These are phyloP conservation scores for Conus ventricosus DNA, from an alignment of 1,140 invertebrate species.

Conservation along the genomic window DNA sequence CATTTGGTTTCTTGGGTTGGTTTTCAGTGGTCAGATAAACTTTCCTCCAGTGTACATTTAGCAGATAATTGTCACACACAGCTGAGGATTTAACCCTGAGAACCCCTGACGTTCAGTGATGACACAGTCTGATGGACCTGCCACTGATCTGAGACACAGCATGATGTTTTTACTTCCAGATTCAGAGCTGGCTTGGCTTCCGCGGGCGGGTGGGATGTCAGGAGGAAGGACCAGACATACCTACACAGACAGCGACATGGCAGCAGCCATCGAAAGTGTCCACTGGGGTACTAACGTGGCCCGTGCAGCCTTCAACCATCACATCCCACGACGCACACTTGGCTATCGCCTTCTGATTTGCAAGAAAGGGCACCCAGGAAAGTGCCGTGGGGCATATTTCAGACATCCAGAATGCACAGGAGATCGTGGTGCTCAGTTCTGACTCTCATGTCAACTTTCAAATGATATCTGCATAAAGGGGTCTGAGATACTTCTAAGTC, in stretches of 20 bases:
- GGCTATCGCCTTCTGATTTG: conserved; percentile 5
- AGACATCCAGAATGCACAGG: neutral
- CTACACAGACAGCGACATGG: neutral
- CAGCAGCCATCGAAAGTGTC: conserved; percentile 17
- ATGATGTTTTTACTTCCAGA: conserved; percentile 25
- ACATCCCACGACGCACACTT: conserved; percentile 13
- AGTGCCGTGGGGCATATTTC: conserved; percentile 17
- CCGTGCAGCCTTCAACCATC: conserved; percentile 4
- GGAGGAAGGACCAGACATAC: neutral
- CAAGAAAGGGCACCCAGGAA: conserved; percentile 25
- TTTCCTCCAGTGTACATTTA: no score
- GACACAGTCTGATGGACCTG: neutral
- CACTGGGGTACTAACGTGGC: conserved; percentile 26
- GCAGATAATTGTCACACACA: neutral
- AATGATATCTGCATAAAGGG: no score
- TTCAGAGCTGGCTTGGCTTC: neutral
- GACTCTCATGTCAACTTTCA: neutral
- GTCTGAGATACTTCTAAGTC: no score
- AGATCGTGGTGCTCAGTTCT: neutral
- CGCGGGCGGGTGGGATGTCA: neutral
- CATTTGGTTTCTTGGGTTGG: neutral
- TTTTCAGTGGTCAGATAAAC: neutral
- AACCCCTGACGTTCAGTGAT: neutral
- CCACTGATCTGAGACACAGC: neutral
- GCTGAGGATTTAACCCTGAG: neutral